These are phyloP conservation scores for Saimiri boliviensis DNA, from an alignment of 2,113 vertebrate species.

Conservation along the genomic window DNA sequence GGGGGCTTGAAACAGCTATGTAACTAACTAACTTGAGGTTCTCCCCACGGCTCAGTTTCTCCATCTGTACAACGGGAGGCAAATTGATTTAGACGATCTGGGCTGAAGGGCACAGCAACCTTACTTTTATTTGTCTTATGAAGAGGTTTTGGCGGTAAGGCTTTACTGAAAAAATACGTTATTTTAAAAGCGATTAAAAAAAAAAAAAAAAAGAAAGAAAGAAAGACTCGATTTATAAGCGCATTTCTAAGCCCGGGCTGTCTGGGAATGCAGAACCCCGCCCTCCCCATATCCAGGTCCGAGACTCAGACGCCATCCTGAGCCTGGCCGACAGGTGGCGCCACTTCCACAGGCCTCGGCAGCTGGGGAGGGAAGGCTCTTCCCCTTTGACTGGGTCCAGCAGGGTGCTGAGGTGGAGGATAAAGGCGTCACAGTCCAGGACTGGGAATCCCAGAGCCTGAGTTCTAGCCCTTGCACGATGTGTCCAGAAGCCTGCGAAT, in stretches of 20 bases:
- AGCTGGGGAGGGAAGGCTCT: neutral
- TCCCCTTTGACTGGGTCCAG: neutral
- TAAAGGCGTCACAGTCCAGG: constrained; percentile 16
- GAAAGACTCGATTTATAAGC: neutral
- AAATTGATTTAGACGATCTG: neutral
- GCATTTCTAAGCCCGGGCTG: neutral
- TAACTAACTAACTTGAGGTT: neutral
- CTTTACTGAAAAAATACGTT: neutral
- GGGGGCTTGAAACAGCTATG: neutral
- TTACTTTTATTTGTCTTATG: neutral
- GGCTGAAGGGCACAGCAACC: neutral
- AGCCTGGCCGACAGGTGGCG: constrained; percentile 53
- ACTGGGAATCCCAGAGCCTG: neutral
- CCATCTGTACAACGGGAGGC: neutral
- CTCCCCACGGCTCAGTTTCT: neutral
- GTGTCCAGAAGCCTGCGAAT: constrained; percentile 16
- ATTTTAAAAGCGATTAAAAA: neutral
- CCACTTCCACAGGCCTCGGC: constrained; percentile 42
- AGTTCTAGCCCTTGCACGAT: constrained; percentile 40
- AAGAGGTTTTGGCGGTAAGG: neutral
- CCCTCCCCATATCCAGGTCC: neutral
- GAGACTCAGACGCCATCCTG: constrained; percentile 1
- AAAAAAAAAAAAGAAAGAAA: neutral
- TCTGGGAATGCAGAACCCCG: constrained; percentile 16
- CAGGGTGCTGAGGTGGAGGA: constrained; percentile 55